Evolutionary conservation across 2,113 vertebrate genomes (phyloP), one percentile per base, ranked within the genome.

Genomic region (Vombatus ursinus): DNA sequence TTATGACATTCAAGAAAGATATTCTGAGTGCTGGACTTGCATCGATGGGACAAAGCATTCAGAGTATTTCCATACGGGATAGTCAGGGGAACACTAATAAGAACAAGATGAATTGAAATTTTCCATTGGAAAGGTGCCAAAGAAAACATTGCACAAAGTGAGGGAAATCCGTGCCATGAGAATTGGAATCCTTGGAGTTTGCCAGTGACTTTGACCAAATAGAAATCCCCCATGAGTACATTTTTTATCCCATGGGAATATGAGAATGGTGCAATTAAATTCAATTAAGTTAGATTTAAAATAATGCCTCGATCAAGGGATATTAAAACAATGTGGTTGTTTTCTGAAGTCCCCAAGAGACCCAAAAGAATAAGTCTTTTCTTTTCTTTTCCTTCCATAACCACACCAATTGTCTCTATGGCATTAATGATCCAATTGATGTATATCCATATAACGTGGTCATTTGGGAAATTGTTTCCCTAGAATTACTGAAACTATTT

Each of bases 281-380:
- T 50, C 47, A 47, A 49, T 90, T 90, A 90, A 50, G 24, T 48
- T 90, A 28, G 90, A 90, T 90, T 90, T 48, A 31, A 50, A 90
- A 50, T 90, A 90, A 50, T 90, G 49, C 3, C 49, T 50, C 6
- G 90, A 90, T 90, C 90, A 26, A 90, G 90, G 50, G 14, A 90
- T 90, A 31, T 90, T 90, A 90, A 90, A 90, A 90, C 48, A 90
- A 90, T 90, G 19, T 84, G 68, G 68, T 77, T 84, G 68, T 84
- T 23, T 84, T 44, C 19, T 26, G 50, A 90, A 50, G 47, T 50
- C 48, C 48, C 90, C 25, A 12, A 5, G 48, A 90, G 48, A 90
- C 24, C 19, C 19, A 44, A 84, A 84, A 84, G n/a, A 77, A 84
- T 44, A 84, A 68, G 28, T 68, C 28, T 31, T 61, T 84, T 23